A percentile compares a stretch with the other conserved stretches of the same genome.
Conservation (phyloP, 1,140 invertebrate species). For the Oryctes rhinoceros region DNA sequence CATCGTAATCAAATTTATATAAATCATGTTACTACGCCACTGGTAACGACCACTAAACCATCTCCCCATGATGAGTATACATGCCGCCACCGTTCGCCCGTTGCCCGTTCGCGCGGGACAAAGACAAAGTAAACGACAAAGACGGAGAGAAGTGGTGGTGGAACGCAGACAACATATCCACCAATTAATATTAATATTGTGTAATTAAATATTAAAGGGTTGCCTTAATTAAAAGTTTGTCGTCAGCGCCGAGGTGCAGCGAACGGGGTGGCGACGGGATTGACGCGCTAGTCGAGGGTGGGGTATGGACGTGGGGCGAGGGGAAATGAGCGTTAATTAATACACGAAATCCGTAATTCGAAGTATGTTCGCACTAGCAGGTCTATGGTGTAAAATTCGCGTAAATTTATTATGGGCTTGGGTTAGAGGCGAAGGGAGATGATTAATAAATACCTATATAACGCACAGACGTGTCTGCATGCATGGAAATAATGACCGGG, state of each 20-base stretch:
- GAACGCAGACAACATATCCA: slow-evolving; percentile 23
- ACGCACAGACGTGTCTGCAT: background rate
- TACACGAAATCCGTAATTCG: slow-evolving; percentile 19
- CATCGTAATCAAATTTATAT: too few relatives aligned
- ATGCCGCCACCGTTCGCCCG: background rate
- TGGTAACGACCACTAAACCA: background rate
- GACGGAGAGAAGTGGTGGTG: background rate
- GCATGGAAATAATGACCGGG: background rate
- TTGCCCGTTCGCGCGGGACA: background rate
- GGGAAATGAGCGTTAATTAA: slow-evolving; percentile 5
- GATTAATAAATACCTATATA: background rate
- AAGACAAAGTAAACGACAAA: background rate
- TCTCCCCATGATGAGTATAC: background rate
- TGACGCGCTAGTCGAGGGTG: background rate
- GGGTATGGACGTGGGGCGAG: background rate
- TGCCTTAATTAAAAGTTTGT: slow-evolving; percentile 35
- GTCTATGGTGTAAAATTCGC: background rate
- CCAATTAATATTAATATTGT: slow-evolving; percentile 35
- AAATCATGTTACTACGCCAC: background rate
- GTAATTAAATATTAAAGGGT: slow-evolving; percentile 36
- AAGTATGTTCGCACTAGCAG: background rate
- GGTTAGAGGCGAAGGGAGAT: background rate
- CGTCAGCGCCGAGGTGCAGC: background rate
- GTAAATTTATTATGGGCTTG: background rate
- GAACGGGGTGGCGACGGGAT: background rate